A percentile compares a stretch with the other conserved stretches of the same genome.
phyloP scores from a whole-genome alignment of 2,888 invertebrate species.

The Cosmia pyralina region DNA sequence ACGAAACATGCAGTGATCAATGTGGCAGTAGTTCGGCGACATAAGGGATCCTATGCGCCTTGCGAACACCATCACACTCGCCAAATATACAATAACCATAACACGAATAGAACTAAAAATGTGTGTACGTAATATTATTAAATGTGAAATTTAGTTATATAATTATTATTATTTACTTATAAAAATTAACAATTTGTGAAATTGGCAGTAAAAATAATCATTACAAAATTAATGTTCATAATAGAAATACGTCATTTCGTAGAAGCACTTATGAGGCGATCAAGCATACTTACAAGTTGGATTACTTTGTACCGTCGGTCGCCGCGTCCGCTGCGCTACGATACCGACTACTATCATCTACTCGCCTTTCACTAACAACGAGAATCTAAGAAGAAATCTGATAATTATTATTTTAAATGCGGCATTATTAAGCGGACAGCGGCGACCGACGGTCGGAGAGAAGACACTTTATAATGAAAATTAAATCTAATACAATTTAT shows the following conservation, averaged over 20 bases:
- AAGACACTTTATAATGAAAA: conserved; percentile 86
- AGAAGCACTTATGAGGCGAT: conserved; percentile 88
- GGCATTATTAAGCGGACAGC: conserved; percentile 72
- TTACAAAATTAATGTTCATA: conserved; percentile 77
- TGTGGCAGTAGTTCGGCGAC: conserved; percentile 69
- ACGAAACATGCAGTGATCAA: conserved; percentile 82
- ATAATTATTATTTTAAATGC: conserved; percentile 81
- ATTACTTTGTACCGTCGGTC: conserved; percentile 69
- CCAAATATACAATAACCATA: conserved; percentile 80
- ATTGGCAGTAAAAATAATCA: conserved; percentile 85
- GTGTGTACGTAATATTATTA: conserved; percentile 84
- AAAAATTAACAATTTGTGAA: conserved; percentile 86
- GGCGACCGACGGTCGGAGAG: conserved; percentile 72
- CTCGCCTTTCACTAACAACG: conserved; percentile 71
- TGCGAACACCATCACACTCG: conserved; percentile 62
- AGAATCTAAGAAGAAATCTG: conserved; percentile 81
- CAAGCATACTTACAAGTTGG: conserved; percentile 86
- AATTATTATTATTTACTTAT: conserved; percentile 70
- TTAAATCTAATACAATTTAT: conserved; percentile 82
- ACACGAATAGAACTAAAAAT: conserved; percentile 84
- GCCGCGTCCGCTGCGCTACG: conserved; percentile 68
- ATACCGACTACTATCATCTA: conserved; percentile 68
- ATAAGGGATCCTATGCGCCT: conserved; percentile 13
- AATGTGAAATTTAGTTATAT: conserved; percentile 80
- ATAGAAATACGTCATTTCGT: conserved; percentile 82